These are phyloP conservation scores for Hybos culiciformis DNA, from an alignment of 2,888 invertebrate genomes.

Conservation along the genomic window DNA sequence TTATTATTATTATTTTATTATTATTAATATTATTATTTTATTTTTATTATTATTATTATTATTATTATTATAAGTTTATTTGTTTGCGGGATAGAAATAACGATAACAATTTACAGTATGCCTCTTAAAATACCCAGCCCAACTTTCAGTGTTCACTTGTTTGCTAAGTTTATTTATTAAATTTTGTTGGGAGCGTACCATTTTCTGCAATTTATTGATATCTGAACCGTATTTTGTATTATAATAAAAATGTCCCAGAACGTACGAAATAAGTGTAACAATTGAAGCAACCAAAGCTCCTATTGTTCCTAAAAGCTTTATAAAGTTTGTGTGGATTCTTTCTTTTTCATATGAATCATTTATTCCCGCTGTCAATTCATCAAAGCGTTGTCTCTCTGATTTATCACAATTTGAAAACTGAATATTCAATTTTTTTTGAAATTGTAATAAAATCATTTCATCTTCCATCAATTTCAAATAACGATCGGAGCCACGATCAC, in stretches of 20 bases:
- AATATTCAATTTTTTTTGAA: slow-evolving; percentile 47
- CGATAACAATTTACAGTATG: slow-evolving; percentile 2
- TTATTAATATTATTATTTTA: too few species aligned
- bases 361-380: slow-evolving; percentile 57
- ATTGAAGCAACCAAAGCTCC: slow-evolving; percentile 6
- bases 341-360: slow-evolving; percentile 74
- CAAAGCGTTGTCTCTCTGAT: slow-evolving; percentile 61
- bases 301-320: slow-evolving; percentile 24
- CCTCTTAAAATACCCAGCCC: slow-evolving; percentile 5
- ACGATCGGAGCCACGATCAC: slow-evolving; percentile 7
- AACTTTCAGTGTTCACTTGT: not conserved
- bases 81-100: too few species aligned
- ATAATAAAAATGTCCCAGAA: slow-evolving; percentile 9
- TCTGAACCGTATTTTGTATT: slow-evolving; percentile 6
- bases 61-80: too few species aligned
- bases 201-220: not conserved
- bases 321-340: slow-evolving; percentile 63
- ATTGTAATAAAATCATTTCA: slow-evolving; percentile 14
- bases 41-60: too few species aligned
- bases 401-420: slow-evolving; percentile 53
- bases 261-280: slow-evolving; percentile 7
- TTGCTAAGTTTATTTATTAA: too few species aligned
- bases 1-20: too few species aligned
- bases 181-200: too few species aligned
- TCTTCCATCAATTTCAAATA: slow-evolving; percentile 6